These are phyloP conservation scores for Podabrus alpinus DNA, from an alignment of 2,888 invertebrate genomes.

Conservation along the genomic window DNA sequence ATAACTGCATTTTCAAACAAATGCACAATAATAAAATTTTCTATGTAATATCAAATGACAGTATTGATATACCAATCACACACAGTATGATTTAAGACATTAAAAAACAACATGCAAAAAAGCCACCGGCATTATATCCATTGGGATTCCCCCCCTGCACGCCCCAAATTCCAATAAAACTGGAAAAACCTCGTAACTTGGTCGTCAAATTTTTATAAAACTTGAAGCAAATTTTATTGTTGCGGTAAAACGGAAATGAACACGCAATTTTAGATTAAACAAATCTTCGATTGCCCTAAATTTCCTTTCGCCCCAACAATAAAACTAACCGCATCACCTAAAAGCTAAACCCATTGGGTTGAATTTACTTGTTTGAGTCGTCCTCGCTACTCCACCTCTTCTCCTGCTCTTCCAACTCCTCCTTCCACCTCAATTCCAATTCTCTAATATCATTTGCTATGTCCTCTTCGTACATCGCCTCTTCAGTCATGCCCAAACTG, in stretches of 20 bases:
- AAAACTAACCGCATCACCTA: conserved; percentile 14
- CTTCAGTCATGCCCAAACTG: conserved; percentile 49
- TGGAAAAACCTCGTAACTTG: conserved; percentile 50
- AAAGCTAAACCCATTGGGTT: conserved; percentile 54
- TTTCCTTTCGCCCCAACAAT: conserved; percentile 13
- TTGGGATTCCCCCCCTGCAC: conserved; percentile 18
- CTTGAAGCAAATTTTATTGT: conserved; percentile 21
- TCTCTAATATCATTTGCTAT: conserved; percentile 71
- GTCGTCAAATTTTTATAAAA: conserved; percentile 39
- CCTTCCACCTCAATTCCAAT: conserved; percentile 67
- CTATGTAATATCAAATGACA: conserved; percentile 54
- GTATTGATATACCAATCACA: conserved; percentile 59
- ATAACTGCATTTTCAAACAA: conserved; percentile 57
- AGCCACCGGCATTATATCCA: conserved; percentile 31
- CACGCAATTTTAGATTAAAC: conserved; percentile 4
- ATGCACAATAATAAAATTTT: conserved; percentile 47
- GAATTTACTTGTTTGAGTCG: conserved; percentile 54
- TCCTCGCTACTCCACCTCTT: conserved; percentile 66
- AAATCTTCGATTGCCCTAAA: not conserved
- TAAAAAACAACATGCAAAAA: conserved; percentile 32
- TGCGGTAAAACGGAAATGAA: conserved; percentile 7
- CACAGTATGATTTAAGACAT: conserved; percentile 57
- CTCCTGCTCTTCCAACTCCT: conserved; percentile 68
- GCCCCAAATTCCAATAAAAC: conserved; percentile 56
- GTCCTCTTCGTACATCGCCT: conserved; percentile 66